Evolutionary conservation across 2,888 invertebrate species (phyloP), one percentile per base, ranked within the genome.

Genomic region (Bellardia bayeri): DNA sequence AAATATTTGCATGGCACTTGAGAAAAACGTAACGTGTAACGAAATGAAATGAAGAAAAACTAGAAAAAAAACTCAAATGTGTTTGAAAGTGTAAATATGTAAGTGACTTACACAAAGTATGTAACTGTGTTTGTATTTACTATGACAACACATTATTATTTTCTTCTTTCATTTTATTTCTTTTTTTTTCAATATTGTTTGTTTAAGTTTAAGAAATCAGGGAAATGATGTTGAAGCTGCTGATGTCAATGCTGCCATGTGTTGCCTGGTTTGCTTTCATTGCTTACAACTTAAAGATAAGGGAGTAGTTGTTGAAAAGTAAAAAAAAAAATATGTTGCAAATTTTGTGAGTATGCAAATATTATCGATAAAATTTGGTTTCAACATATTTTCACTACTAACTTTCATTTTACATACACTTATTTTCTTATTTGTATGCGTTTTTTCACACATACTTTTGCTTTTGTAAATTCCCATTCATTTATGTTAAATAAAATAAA

Each of bases 1-100:
- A 79, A 86, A 82, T 87, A 85, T 87, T 87, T 87, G 82, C 85
- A 87, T 87, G 87, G 82, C 87, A 87, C 87, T 87, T 66, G 72
- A 68, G 76, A 83, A 81, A 76, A 68, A 54, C 56, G 14, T 2
- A 14, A 23, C 37, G 16, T 6, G 37, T 37, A 37, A 33, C 11
- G 16, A 58, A 71, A 16, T 11, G 14, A 16, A 58, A 30, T 63
- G 37, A 30, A 63, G 37, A 63, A 58, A 63, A 64, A 16, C 14
- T 61, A 6, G 5, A 23, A 9, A n/a, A 79, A 63, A 64, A 45
- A 9, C 9, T 63, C 69, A 81, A 72, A 81, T 37, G 14, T 75
- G 69, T 56, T 54, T 45, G 68, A 74, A 61, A 79, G 76, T 78
- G 51, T n/a, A 74, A 78, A 58, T 71, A 76, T 64, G 30, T 76